Evolutionary conservation across 2,888 invertebrate genomes (phyloP), one percentile per base, ranked within the genome.

Genomic region (Oxytorus armatus): DNA sequence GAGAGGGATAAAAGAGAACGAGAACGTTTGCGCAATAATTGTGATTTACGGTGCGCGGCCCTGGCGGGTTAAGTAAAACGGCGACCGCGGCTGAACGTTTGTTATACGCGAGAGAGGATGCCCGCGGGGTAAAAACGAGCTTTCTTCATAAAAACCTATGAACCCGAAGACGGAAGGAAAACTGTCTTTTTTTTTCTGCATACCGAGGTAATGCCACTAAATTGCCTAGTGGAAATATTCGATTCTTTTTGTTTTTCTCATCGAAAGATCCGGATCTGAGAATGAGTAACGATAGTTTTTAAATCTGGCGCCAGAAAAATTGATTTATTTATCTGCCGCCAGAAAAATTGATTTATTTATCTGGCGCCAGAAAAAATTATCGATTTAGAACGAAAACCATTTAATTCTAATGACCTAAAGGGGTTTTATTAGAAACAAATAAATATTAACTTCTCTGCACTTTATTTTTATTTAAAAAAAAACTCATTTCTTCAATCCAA

Each of bases 21-120:
- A 42, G 53, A 63, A 36, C 81, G 79, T 81, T 88, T 49, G 74
- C 72, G 87, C 89, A 89, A 88, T 89, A 88, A 90, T 88, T 89
- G 87, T 89, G 88, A 90, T 90, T 90, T 90, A 90, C 88, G 88
- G 81, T 82, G n/a, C 5, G 79, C 69, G 79, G 83, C 77, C 79
- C 77, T 77, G 47, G 83, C 74, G 84, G 79, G 80, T 81, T 82
- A 84, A 86, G 85, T 81, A 86, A 86, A 87, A 83, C 85, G n/a
- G 84, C 83, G 84, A 81, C 81, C 84, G 70, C 77, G 77, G 72
- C 3, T 53, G 78, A 55, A 21, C 57, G 59, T 72, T 77, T 66
- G 72, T 77, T 77, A 72, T 42, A 68, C 74, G 55, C 47, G 36
- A 63, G 57, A 65, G 72, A 39, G 49, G 72, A 77, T 81, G 79